phyloP scores from a whole-genome alignment of 2,113 vertebrate species.

The Menura novaehollandiae region DNA sequence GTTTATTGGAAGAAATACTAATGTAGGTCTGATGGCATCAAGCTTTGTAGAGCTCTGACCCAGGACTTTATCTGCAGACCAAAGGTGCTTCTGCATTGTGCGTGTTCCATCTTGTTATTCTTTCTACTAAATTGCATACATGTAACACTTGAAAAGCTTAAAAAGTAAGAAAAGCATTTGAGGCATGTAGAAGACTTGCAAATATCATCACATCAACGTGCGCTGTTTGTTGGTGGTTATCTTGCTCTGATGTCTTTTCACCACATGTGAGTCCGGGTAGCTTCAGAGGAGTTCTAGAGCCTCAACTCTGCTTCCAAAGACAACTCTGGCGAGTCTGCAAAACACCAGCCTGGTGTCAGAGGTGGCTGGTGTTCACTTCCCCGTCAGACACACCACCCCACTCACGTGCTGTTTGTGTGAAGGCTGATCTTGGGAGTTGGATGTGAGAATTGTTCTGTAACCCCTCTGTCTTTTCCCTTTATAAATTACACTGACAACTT shows the following conservation, averaged over 20 bases:
- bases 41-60: background rate
- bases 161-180: background rate
- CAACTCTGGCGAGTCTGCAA: background rate
- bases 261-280: rapidly evolving
- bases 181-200: background rate
- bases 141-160: background rate
- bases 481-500: background rate
- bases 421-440: background rate
- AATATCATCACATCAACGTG: rapidly evolving
- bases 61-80: background rate
- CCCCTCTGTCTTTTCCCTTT: background rate
- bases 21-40: background rate
- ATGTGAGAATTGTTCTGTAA: background rate
- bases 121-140: background rate
- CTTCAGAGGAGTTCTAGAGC: background rate
- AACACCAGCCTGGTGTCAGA: background rate
- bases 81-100: background rate
- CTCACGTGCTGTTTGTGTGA: rapidly evolving
- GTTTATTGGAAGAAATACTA: background rate
- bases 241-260: background rate
- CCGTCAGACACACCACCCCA: rapidly evolving
- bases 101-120: background rate
- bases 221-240: rapidly evolving
- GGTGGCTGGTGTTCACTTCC: background rate
- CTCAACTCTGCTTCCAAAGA: rapidly evolving